Conservation (phyloP, 2,113 vertebrate species). For the Caranx melampygus region DNA sequence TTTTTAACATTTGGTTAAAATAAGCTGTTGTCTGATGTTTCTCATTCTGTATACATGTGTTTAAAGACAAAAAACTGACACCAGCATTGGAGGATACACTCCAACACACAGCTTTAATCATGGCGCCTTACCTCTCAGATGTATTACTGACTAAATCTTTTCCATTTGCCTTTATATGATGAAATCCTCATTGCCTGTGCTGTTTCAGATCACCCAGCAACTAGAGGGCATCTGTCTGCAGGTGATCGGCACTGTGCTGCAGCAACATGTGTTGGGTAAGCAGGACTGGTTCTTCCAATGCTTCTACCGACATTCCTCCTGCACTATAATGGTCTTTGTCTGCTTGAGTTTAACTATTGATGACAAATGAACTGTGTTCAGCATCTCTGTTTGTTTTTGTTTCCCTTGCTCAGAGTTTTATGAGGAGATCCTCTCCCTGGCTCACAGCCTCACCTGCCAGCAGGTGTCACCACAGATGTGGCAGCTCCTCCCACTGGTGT, state of each 20-base stretch:
- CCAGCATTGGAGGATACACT: background rate
- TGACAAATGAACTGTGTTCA: background rate
- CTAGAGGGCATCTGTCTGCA: constrained; percentile 99
- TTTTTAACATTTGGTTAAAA: too few species aligned
- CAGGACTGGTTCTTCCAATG: constrained; percentile 32
- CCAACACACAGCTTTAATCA: background rate
- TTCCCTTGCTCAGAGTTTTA: constrained; percentile 89
- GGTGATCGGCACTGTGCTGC: constrained; percentile 97
- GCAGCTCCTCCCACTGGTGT: constrained; percentile 97
- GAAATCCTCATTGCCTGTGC: background rate
- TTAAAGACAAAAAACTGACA: too few species aligned
- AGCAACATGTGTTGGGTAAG: constrained; percentile 97
- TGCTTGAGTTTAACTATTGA: background rate
- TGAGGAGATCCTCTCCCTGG: constrained; percentile 98
- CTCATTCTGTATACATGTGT: too few species aligned
- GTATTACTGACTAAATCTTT: background rate
- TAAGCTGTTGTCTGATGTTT: too few species aligned
- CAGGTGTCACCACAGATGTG: constrained; percentile 99
- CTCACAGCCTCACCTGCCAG: constrained; percentile 98
- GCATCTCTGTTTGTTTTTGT: background rate
- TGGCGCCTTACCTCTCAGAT: background rate
- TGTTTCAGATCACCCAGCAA: constrained; percentile 94
- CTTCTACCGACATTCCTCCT: constrained; percentile 29
- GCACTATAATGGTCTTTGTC: background rate
- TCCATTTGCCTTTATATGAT: background rate